Evolutionary conservation across 2,113 vertebrate species (phyloP), one percentile per base, ranked within the genome.

Genomic region (Microtus oregoni): DNA sequence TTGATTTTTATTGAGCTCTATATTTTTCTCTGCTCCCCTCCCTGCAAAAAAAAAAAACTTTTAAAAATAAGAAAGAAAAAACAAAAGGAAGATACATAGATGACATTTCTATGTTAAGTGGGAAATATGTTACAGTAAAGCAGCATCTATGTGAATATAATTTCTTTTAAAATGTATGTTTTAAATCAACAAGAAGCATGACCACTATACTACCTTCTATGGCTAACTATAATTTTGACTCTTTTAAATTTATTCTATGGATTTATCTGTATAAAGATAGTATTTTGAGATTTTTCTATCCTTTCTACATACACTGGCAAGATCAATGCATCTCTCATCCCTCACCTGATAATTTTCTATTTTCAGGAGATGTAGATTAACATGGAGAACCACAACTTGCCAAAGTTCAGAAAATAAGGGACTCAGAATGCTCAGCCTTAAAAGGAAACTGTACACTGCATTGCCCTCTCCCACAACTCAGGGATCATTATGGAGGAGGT

Each of bases 131-230:
- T 32, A 55, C 78, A 79, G 72, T 89, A 89, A 79, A 93, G 58
- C 4, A 93, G 15, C 75, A 78, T 72, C 77, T 81, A 68, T 90
- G 22, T 89, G 85, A 95, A 95, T 3, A 78, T 89, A 19, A 94
- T 73, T 52, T 67, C 96, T 86, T 93, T 90, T 88, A 7, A 44
- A 86, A 88, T 87, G 75, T 35, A 67, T 89, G 6, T 63, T 96
- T 92, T 90, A 96, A 92, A 86, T 92, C 41, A 90, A 32, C 5
- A 0, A 52, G 20, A 85, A 92, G 0, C 78, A 24, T 93, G 19
- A 52, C 44, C 20, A 70, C 17, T 72, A 30, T 90, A 58, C 63
- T 92, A 20, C 87, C 83, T 88, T 30, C 30, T 44, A 58, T 91
- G 32, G 0, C 83, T 78, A 52, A 73, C 9, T 72, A 58, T 92